phyloP scores from a whole-genome alignment of 2,797 vertebrate genomes.

The Crenichthys baileyi region DNA sequence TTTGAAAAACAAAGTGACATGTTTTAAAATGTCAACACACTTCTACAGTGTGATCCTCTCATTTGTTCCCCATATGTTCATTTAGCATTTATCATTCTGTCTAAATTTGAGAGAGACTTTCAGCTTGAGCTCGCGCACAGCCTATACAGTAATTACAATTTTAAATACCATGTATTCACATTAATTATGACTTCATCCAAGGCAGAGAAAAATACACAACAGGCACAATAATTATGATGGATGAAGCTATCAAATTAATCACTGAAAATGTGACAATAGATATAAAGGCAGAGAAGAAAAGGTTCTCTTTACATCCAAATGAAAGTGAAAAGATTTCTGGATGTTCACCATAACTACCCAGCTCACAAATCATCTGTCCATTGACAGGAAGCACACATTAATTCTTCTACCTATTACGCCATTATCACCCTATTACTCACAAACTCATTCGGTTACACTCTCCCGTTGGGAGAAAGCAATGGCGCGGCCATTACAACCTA shows the following conservation, averaged over 20 bases:
- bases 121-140: neutral
- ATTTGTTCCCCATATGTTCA: slow-evolving; percentile 8
- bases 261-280: slow-evolving; percentile 19
- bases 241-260: slow-evolving; percentile 24
- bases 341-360: slow-evolving; percentile 26
- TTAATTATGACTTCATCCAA: neutral
- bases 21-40: neutral
- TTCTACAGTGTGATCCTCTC: slow-evolving; percentile 7
- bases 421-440: slow-evolving; percentile 55
- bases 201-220: slow-evolving; percentile 4
- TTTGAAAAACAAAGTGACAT: slow-evolving; percentile 9
- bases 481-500: slow-evolving; percentile 43
- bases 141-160: neutral
- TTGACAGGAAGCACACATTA: slow-evolving; percentile 12
- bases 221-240: slow-evolving; percentile 18
- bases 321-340: slow-evolving; percentile 24
- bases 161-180: neutral
- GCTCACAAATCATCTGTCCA: slow-evolving; percentile 22
- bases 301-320: slow-evolving; percentile 4
- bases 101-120: neutral
- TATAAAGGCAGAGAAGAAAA: slow-evolving; percentile 1
- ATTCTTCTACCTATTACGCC: slow-evolving; percentile 49
- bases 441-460: slow-evolving; percentile 45
- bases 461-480: slow-evolving; percentile 22
- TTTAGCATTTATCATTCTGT: neutral